Evolutionary conservation across 1,140 invertebrate species (phyloP).

Genomic region (Globodera rostochiensis): DNA sequence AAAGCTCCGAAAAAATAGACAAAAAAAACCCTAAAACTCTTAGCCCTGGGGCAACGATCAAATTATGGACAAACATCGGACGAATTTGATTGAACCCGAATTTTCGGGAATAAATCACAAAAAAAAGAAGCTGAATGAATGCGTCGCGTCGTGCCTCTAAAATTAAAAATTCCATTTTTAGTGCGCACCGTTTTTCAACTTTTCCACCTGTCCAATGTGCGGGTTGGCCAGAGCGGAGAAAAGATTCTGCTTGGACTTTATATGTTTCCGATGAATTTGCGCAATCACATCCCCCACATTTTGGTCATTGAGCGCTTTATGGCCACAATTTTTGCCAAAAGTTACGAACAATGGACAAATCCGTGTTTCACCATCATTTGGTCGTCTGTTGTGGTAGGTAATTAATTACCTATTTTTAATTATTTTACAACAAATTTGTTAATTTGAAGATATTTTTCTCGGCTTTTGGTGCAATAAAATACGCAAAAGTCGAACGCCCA

Average conservation of each 20-base stretch:
- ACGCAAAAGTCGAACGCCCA: neutral
- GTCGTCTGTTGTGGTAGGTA: neutral
- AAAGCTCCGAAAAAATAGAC: too few relatives aligned
- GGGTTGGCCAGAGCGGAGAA: neutral
- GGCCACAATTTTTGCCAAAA: conserved; percentile 11
- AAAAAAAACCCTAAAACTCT: too few relatives aligned
- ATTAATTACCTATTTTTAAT: neutral
- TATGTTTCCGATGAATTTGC: neutral
- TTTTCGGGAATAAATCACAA: too few relatives aligned
- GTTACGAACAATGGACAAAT: conserved; percentile 18
- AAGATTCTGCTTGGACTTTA: neutral
- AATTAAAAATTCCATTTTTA: neutral
- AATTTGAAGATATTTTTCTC: neutral
- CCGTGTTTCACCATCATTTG: neutral
- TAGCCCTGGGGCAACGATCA: too few relatives aligned
- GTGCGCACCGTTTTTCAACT: neutral
- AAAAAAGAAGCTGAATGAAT: too few relatives aligned
- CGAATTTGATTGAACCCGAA: too few relatives aligned
- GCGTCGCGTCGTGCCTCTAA: neutral
- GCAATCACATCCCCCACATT: conserved; percentile 6
- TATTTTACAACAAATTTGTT: neutral
- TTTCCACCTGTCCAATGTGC: neutral
- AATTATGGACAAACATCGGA: too few relatives aligned
- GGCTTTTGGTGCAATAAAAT: neutral
- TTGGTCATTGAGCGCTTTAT: conserved; percentile 19